These are phyloP conservation scores for Drosophila greeni DNA, from an alignment of 2,888 invertebrate species.

Conservation along the genomic window DNA sequence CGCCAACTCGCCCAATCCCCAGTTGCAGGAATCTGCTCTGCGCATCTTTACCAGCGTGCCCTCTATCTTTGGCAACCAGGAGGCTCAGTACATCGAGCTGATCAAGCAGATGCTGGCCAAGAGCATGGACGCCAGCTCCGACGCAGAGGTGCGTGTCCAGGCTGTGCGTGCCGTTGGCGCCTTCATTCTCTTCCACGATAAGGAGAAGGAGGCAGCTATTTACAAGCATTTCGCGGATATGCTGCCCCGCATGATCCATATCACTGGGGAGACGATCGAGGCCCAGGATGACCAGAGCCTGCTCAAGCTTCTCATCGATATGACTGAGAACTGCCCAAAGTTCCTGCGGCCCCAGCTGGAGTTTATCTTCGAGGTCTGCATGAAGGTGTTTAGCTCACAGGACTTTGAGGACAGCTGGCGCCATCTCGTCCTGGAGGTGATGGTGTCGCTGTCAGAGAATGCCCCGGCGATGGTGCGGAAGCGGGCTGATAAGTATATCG, in stretches of 20 bases:
- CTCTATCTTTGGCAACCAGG: slow-evolving; percentile 97
- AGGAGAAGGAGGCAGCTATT: slow-evolving; percentile 93
- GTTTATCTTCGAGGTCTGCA: slow-evolving; percentile 90
- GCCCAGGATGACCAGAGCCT: slow-evolving; percentile 93
- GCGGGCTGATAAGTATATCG: slow-evolving; percentile 90
- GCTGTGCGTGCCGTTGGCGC: slow-evolving; percentile 91
- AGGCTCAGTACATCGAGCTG: slow-evolving; percentile 91
- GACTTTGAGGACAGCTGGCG: slow-evolving; percentile 90
- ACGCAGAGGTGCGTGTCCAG: slow-evolving; percentile 88
- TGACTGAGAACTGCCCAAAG: slow-evolving; percentile 96
- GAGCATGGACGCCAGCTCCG: slow-evolving; percentile 86
- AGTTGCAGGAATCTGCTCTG: slow-evolving; percentile 94
- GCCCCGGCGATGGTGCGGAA: slow-evolving; percentile 98
- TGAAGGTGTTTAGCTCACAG: slow-evolving; percentile 86
- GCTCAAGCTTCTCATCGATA: slow-evolving; percentile 94
- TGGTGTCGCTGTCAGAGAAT: slow-evolving; percentile 90
- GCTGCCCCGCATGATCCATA: slow-evolving; percentile 87
- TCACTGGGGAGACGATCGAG: slow-evolving; percentile 87
- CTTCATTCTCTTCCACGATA: slow-evolving; percentile 90
- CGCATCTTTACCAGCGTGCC: slow-evolving; percentile 98
- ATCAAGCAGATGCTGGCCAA: slow-evolving; percentile 97
- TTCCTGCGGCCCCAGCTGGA: slow-evolving; percentile 92
- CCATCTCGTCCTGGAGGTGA: slow-evolving; percentile 93
- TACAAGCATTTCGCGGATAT: slow-evolving; percentile 93
- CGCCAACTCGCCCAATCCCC: slow-evolving; percentile 89